Percentiles rank a stretch among this genome's conserved stretches.
phyloP scores from a whole-genome alignment of 2,113 vertebrate genomes.

The Thomomys bottae region DNA sequence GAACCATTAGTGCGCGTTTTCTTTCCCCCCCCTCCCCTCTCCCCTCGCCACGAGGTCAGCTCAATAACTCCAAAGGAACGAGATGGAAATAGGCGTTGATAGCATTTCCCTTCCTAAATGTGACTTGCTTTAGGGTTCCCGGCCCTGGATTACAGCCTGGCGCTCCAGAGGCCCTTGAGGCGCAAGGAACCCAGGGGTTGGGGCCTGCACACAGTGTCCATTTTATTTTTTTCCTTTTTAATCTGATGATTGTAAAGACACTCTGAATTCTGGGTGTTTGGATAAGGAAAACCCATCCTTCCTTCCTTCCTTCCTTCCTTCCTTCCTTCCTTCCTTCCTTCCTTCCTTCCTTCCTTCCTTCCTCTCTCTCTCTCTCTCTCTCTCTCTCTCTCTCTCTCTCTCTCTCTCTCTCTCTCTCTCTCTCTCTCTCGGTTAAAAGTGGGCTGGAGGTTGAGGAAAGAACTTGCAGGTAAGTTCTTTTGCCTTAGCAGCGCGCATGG shows the following conservation, averaged over 20 bases:
- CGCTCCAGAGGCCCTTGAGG: neutral
- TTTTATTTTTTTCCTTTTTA: conserved; percentile 19
- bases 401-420: too few species aligned
- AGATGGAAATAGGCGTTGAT: neutral
- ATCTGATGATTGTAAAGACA: conserved; percentile 25
- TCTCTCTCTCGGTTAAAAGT: neutral
- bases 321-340: too few species aligned
- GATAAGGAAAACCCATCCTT: neutral
- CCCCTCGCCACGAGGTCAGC: conserved; percentile 35
- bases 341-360: too few species aligned
- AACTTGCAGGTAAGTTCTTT: neutral
- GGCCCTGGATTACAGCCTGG: neutral
- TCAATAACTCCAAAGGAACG: conserved; percentile 8
- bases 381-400: too few species aligned
- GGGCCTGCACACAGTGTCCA: conserved; percentile 4
- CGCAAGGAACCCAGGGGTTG: neutral
- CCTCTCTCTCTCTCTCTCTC: too few species aligned
- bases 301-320: too few species aligned
- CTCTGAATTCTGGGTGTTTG: conserved; percentile 64
- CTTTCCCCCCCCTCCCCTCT: conserved; percentile 69
- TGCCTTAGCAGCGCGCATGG: neutral
- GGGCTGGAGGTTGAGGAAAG: neutral
- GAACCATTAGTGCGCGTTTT: conserved; percentile 83
- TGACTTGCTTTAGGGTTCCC: neutral
- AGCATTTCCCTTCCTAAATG: neutral